Percentiles rank a stretch among this genome's conserved stretches.
These are phyloP conservation scores for Thryonomys swinderianus DNA, from an alignment of 2,113 vertebrate genomes.

Conservation along the genomic window DNA sequence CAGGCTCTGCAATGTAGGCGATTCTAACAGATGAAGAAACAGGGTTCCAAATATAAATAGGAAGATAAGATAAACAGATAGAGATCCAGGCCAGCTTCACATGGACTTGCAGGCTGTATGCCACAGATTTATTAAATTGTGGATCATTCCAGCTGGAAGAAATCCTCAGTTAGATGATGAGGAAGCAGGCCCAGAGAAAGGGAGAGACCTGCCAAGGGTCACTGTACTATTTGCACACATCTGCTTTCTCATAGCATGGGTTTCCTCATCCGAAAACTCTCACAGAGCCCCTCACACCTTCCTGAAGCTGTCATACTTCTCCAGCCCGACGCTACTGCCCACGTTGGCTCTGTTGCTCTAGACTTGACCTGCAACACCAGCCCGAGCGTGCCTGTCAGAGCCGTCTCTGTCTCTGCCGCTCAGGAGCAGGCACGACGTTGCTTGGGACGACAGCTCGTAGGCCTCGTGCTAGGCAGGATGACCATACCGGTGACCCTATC, in stretches of 20 bases:
- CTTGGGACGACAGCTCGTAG: neutral
- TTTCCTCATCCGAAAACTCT: neutral
- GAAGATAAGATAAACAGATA: constrained; percentile 58
- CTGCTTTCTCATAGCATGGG: accelerated
- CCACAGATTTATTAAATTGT: neutral
- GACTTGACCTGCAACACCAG: neutral
- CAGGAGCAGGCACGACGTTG: neutral
- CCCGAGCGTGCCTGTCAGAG: neutral
- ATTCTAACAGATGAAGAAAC: constrained; percentile 64
- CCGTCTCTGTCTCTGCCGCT: neutral
- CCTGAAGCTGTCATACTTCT: neutral
- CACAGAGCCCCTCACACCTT: neutral
- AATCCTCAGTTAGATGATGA: neutral
- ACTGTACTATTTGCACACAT: neutral
- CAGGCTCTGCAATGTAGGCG: constrained; percentile 27
- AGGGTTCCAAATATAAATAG: constrained; percentile 67
- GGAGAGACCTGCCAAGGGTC: neutral
- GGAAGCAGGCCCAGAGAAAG: neutral
- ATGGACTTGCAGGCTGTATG: constrained; percentile 33
- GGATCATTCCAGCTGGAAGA: neutral
- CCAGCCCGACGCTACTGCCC: accelerated
- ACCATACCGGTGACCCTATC: neutral
- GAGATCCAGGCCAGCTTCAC: constrained; percentile 12
- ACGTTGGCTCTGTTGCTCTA: neutral
- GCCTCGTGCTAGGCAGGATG: neutral